Evolutionary conservation across 2,797 vertebrate genomes (phyloP), one percentile per base, ranked within the genome.

Genomic region (Pygocentrus nattereri): DNA sequence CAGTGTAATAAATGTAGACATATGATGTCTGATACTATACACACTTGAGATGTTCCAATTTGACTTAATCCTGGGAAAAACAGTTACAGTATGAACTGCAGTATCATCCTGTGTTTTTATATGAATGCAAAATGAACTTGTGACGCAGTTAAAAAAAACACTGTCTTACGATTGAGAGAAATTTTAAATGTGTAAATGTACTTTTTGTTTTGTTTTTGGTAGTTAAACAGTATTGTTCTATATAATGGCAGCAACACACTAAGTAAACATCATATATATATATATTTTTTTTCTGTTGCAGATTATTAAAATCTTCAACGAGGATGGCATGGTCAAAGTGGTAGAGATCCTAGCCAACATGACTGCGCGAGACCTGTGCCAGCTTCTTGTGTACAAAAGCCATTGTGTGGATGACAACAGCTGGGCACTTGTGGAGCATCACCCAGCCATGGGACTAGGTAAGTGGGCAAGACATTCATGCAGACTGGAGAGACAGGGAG

Each of bases 381-480:
- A 99, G 92, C 89, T 98, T 89, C 96, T 99, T 88, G 95, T 99
- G 90, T 97, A 98, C 94, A 97, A 96, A 93, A 98, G 96, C 93
- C 97, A 99, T 94, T 99, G 97, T 90, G 92, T 99, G 94, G 97
- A 99, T 74, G 97, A 99, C 93, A 97, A 96, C 89, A 96, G 96
- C 93, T 99, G 98, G 98, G 93, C 96, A 0, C 95, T 99, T 81
- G 96, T 99, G 94, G 98, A 99, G 91, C 95, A 98, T 91, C 97
- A 98, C 93, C 96, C 96, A 13, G 94, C 96, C 78, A 94, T 98
- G 74, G 97, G 97, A 91, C 93, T 99, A 84, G 98, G 98, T 99
- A 96, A 94, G 93, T 81, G 25, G 25, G 10, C 4, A 25, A 27
- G 23, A 23, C 23, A 16, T 18, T 30, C 21, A 44, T 5, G n/a